Conservation (phyloP, 2,888 invertebrate genomes). For the Tetragnatha montana region DNA sequence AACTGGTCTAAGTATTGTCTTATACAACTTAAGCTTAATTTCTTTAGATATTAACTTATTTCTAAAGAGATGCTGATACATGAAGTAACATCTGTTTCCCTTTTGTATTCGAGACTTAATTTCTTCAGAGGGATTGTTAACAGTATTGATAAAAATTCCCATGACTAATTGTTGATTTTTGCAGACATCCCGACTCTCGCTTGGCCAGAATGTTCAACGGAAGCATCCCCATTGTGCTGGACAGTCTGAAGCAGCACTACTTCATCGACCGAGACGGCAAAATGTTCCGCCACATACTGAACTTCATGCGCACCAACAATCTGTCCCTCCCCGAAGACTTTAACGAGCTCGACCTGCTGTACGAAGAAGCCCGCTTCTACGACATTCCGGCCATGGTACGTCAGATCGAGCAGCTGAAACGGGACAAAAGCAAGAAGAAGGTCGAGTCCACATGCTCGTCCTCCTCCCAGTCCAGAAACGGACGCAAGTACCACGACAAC, state of each 20-base stretch:
- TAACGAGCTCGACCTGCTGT: constrained; percentile 87
- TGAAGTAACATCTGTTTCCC: no score
- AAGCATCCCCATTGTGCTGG: constrained; percentile 94
- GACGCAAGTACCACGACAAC: constrained; percentile 53
- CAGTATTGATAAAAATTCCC: no score
- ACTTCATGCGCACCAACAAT: constrained; percentile 94
- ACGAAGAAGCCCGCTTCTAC: constrained; percentile 93
- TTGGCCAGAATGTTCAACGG: constrained; percentile 96
- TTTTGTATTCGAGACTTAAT: no score
- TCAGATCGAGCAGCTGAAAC: constrained; percentile 73
- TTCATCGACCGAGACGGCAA: constrained; percentile 98
- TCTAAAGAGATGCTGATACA: no score
- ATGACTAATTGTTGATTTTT: no score
- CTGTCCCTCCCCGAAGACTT: constrained; percentile 92
- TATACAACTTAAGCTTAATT: no score
- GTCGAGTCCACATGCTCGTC: constrained; percentile 43
- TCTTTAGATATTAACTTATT: no score
- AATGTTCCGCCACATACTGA: constrained; percentile 97
- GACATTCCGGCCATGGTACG: constrained; percentile 82
- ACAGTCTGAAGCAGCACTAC: constrained; percentile 97
- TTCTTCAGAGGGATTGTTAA: no score
- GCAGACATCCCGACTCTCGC: constrained; percentile 92
- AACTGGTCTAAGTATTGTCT: no score
- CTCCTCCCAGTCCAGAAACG: constrained; percentile 50
- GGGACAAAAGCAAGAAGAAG: constrained; percentile 70